phyloP scores from a whole-genome alignment of 2,888 invertebrate genomes.

The Dryobotodes eremita region DNA sequence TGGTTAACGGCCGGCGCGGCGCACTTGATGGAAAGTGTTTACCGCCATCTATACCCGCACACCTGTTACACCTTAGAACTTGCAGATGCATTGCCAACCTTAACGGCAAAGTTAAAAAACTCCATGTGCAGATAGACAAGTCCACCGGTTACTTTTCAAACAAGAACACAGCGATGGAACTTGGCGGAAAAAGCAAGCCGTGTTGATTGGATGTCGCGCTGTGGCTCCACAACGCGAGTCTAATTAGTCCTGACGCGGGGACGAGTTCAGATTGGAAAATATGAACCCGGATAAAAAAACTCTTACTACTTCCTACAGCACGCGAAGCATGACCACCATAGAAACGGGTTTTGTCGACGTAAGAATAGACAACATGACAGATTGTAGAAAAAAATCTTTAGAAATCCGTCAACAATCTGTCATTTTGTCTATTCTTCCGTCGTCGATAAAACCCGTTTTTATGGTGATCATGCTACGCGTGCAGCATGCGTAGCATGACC shows the following conservation, averaged over 20 bases:
- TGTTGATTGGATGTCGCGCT: neutral
- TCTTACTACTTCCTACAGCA: neutral
- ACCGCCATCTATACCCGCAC: conserved; percentile 8
- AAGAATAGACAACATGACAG: no score
- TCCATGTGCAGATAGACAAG: conserved; percentile 3
- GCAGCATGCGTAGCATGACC: no score
- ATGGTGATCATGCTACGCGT: no score
- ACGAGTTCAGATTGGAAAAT: neutral
- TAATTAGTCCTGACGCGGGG: conserved; percentile 3
- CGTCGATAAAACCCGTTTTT: no score
- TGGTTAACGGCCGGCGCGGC: conserved; percentile 12
- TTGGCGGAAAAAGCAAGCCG: neutral
- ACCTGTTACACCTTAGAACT: conserved; percentile 23
- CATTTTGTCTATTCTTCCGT: no score
- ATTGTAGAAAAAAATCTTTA: no score
- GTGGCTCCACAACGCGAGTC: conserved; percentile 1
- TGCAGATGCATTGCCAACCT: neutral
- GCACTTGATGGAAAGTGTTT: conserved; percentile 11
- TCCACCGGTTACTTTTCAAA: neutral
- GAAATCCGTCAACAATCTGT: no score
- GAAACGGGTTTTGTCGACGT: no score
- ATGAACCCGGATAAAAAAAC: neutral
- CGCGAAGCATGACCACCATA: no score
- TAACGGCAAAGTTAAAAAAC: neutral
- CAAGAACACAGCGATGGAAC: neutral